A percentile compares a stretch with the other conserved stretches of the same genome.
Conservation (phyloP, 2,888 invertebrate genomes). For the Ichneumoninae sp. region DNA sequence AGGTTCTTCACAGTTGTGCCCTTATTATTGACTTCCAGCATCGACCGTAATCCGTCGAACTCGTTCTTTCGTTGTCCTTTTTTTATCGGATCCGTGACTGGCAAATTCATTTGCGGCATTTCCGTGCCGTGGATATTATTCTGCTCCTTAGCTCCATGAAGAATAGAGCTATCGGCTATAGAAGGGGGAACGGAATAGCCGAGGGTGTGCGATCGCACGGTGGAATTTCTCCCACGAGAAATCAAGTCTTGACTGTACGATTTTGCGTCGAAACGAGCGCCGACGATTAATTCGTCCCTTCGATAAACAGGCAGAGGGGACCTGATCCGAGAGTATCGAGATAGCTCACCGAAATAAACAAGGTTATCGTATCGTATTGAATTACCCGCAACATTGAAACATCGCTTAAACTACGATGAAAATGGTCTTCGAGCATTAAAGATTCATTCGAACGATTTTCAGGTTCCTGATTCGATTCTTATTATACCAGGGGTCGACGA, state of each 20-base stretch:
- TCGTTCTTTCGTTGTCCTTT: slow-evolving; percentile 2
- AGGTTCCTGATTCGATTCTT: slow-evolving; percentile 40
- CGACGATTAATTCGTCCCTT: slow-evolving; percentile 51
- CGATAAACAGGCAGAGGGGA: slow-evolving; percentile 24
- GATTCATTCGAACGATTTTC: slow-evolving; percentile 41
- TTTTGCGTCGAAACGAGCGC: background rate
- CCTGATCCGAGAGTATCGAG: background rate
- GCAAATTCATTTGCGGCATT: slow-evolving; percentile 9
- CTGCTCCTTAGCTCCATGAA: slow-evolving; percentile 43
- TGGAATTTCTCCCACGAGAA: slow-evolving; percentile 36
- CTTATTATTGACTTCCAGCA: slow-evolving; percentile 38
- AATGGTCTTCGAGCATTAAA: slow-evolving; percentile 12
- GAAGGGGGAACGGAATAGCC: slow-evolving; percentile 13
- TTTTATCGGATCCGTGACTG: background rate
- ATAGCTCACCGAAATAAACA: slow-evolving; percentile 12
- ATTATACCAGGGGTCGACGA: slow-evolving; percentile 51
- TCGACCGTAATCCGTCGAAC: slow-evolving; percentile 20
- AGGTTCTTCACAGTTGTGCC: slow-evolving; percentile 38
- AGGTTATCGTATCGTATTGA: background rate
- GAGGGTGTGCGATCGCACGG: slow-evolving; percentile 12
- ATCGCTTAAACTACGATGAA: background rate
- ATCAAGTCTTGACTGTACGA: slow-evolving; percentile 25
- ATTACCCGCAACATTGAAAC: slow-evolving; percentile 5
- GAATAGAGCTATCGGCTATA: slow-evolving; percentile 27
- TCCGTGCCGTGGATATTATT: slow-evolving; percentile 44